Evolutionary conservation across 1,140 invertebrate species (phyloP), one percentile per base, ranked within the genome.

Genomic region (Wasmannia auropunctata): DNA sequence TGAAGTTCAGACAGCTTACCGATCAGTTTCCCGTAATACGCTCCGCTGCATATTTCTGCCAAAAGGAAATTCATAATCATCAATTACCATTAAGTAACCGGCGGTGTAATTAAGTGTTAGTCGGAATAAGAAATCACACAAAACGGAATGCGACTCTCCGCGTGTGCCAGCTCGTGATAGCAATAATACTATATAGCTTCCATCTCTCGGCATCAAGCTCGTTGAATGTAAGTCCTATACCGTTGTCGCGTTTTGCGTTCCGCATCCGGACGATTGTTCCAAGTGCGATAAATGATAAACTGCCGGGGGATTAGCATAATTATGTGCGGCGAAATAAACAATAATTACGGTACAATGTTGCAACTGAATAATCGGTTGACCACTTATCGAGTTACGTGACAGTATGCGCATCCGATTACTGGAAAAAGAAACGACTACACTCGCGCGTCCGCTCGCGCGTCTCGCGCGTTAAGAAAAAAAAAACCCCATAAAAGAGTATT

Each of bases 21-120:
- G 70, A 98, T 95, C 90, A 97, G 96, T 94, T 97, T 97, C 63
- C 98, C 98, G 90, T 97, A 97, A 95, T 98, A 98, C 63, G 91
- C 92, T 46, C 88, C 94, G 90, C 90, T 92, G 86, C 92, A 93
- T 91, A 91, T 85, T 87, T 95, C 94, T 95, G 90, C 14, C 65
- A 86, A 86, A 49, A 89, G 46, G 10, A 46, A 72, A 72, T 81
- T 40, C 11, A 40, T 43, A 74, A 58, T 74, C 25, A 74, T 84
- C 16, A 67, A 86, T 74, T 43, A 83, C 19, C 76, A 56, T 72
- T 65, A 54, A 58, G 43, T 86, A 81, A 81, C 19, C n/a, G 58
- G 40, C 7, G 40, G 3, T 14, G 25, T 40, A 69, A 65, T 54
- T 54, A 22, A 40, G 22, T 28, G 16, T 22, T 28, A 40, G 3